phyloP scores from a whole-genome alignment of 2,113 vertebrate species.

The Lagopus muta region DNA sequence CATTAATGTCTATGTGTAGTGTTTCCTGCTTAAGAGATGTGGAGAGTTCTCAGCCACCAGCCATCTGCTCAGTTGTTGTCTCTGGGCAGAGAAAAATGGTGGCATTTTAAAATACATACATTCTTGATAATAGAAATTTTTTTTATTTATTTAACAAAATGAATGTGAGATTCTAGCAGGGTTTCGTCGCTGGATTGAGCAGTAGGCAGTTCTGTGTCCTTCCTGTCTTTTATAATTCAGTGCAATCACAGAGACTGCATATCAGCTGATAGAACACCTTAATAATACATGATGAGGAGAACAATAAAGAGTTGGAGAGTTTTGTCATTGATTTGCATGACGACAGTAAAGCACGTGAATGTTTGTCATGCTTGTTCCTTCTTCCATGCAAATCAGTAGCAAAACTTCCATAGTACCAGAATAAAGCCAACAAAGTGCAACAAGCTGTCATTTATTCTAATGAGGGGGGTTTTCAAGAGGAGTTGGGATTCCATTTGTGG shows the following conservation, averaged over 20 bases:
- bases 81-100: constrained; percentile 56
- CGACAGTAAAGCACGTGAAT: not conserved
- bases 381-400: constrained; percentile 28
- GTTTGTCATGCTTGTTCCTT: constrained; percentile 36
- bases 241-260: not conserved
- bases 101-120: constrained; percentile 14
- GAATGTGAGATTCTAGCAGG: not conserved
- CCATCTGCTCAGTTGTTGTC: constrained; percentile 17
- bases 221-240: not conserved
- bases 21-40: constrained; percentile 17
- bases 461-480: constrained; percentile 42
- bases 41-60: constrained; percentile 30
- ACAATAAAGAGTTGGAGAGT: not conserved
- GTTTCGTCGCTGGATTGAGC: not conserved
- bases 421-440: constrained; percentile 49
- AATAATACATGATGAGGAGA: not conserved
- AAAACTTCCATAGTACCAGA: constrained; percentile 8
- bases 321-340: constrained; percentile 43
- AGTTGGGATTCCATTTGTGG: constrained; percentile 42
- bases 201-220: not conserved
- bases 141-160: constrained; percentile 6
- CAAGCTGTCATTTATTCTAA: constrained; percentile 71
- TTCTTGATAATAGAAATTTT: not conserved
- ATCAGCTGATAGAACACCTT: constrained; percentile 26
- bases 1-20: constrained; percentile 19